Evolutionary conservation across 2,797 vertebrate genomes (phyloP), one percentile per base, ranked within the genome.

Genomic region (Smutsia gigantea): DNA sequence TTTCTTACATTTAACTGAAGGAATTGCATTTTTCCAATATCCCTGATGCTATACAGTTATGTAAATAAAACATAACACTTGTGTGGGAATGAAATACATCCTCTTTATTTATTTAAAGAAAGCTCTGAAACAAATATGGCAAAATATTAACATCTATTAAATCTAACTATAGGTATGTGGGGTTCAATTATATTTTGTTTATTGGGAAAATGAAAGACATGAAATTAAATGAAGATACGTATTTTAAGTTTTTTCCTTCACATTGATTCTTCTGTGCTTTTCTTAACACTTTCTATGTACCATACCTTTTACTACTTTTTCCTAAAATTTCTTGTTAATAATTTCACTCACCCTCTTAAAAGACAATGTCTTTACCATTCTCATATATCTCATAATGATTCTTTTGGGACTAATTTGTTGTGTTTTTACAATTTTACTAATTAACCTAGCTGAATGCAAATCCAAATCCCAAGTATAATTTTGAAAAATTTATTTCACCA

Each of bases 171-270:
- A 11, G 68, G 31, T 72, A 17, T 1, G 49, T 59, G 37, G 15
- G 57, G 0, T 64, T 64, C 34, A 72, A n/a, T 64, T 94, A 46
- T 61, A 11, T 46, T 94, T 7, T 59, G 2, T 57, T 86, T 74
- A n/a, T 46, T 71, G 23, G 68, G 8, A 7, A 69, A 90, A 84
- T 78, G 69, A 90, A 66, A 69, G 51, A 59, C 18, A 46, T 64
- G 88, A 84, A 57, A 49, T 46, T 83, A 90, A 96, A 51, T 83
- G 37, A 83, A 79, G 9, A n/a, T 46, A 86, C 2, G 49, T 31
- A 31, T 89, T 89, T 93, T 63, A 87, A 79, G 46, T 89, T 57
- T 87, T 42, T 88, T 51, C 12, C n/a, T 68, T 83, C 18, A 85
- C 2, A 19, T 87, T 87, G 51, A 68, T 69, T 92, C 79, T 93